phyloP scores from a whole-genome alignment of 2,888 invertebrate species.

The Ormyrus pomaceus region DNA sequence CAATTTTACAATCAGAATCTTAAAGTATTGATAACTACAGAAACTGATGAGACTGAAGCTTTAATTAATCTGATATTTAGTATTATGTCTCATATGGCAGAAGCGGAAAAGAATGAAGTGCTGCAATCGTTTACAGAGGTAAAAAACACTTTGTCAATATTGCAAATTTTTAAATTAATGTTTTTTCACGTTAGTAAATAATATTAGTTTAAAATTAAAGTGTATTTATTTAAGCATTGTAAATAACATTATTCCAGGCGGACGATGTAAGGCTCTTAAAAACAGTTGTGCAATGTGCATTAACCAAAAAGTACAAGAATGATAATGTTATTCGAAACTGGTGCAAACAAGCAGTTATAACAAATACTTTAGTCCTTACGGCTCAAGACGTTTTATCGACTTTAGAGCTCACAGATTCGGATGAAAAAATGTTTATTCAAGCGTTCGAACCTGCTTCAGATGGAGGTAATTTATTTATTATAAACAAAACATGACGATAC shows the following conservation, averaged over 20 bases:
- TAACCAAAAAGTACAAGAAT: slow-evolving; percentile 76
- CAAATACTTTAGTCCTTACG: slow-evolving; percentile 74
- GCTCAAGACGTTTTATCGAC: slow-evolving; percentile 64
- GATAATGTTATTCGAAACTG: slow-evolving; percentile 75
- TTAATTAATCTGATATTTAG: slow-evolving; percentile 82
- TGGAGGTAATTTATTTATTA: slow-evolving; percentile 71
- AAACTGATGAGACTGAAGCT: slow-evolving; percentile 77
- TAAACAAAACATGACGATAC: neutral
- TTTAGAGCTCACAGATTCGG: slow-evolving; percentile 58
- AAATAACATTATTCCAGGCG: slow-evolving; percentile 57
- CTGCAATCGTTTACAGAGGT: slow-evolving; percentile 80
- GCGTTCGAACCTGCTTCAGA: slow-evolving; percentile 67
- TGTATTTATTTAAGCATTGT: neutral
- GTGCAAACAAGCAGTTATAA: slow-evolving; percentile 75
- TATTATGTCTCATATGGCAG: slow-evolving; percentile 78
- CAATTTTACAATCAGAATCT: slow-evolving; percentile 74
- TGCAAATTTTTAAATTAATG: neutral
- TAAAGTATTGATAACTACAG: slow-evolving; percentile 77
- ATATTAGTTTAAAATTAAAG: neutral
- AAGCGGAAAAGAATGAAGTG: slow-evolving; percentile 77
- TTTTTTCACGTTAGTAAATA: slow-evolving; percentile 7
- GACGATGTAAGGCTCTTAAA: slow-evolving; percentile 62
- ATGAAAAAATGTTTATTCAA: slow-evolving; percentile 64
- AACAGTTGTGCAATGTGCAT: slow-evolving; percentile 65
- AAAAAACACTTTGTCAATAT: slow-evolving; percentile 50